These are phyloP conservation scores for Magallana gigas DNA, from an alignment of 1,140 invertebrate genomes.

Conservation along the genomic window DNA sequence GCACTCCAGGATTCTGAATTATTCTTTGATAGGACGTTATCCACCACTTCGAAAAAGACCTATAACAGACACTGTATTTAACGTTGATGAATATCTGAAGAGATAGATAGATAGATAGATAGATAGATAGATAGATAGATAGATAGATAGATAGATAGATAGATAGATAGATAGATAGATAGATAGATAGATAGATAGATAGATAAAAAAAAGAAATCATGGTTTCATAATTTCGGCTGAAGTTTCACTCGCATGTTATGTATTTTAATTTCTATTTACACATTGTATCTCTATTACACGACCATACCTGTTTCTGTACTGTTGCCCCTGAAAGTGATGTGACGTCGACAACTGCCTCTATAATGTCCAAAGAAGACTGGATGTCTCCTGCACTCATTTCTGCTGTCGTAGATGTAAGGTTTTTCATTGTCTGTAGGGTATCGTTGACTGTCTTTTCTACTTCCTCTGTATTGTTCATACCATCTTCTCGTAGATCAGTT, in stretches of 20 bases:
- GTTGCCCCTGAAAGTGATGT: background rate
- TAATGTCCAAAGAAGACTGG: background rate
- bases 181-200: background rate
- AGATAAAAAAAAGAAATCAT: background rate
- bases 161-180: background rate
- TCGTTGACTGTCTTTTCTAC: background rate
- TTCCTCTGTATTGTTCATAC: background rate
- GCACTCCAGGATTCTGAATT: background rate
- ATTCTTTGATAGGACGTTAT: background rate
- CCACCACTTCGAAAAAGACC: background rate
- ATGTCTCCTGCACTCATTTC: background rate
- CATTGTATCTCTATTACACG: too few species aligned
- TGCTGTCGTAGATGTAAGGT: background rate
- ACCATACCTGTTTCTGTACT: background rate
- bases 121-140: background rate
- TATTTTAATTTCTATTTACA: too few species aligned
- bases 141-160: background rate
- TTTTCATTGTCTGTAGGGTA: background rate
- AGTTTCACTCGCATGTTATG: background rate
- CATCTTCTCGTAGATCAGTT: background rate
- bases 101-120: background rate
- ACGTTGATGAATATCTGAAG: background rate
- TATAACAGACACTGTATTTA: background rate
- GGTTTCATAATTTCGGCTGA: background rate
- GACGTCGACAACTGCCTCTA: conserved; percentile 6